Conservation (phyloP, 2,797 vertebrate species). For the Myiotriccus ornatus region DNA sequence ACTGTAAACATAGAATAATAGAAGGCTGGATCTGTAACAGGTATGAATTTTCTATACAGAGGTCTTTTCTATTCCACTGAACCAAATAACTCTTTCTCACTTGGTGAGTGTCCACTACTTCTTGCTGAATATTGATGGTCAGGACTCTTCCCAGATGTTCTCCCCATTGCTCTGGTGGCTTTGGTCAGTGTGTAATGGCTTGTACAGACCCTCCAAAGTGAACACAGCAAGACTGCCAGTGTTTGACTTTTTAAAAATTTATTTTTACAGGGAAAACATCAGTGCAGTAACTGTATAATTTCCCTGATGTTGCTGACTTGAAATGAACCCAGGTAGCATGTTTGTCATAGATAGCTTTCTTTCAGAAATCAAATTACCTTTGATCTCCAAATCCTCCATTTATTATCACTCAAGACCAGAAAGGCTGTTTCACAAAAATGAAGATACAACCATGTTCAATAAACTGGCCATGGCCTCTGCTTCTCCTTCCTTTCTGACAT, state of each 20-base stretch:
- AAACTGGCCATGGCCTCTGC: neutral
- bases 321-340: neutral
- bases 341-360: neutral
- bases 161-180: neutral
- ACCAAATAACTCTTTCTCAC: neutral
- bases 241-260: neutral
- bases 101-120: neutral
- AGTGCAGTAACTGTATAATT: neutral
- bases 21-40: neutral
- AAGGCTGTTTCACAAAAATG: neutral
- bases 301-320: neutral
- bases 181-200: neutral
- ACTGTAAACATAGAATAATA: neutral
- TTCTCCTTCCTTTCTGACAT: neutral
- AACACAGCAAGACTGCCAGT: neutral
- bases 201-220: neutral
- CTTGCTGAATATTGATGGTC: neutral
- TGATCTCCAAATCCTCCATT: neutral
- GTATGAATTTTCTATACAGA: neutral
- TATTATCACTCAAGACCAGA: neutral
- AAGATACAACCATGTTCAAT: neutral
- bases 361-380: slow-evolving; percentile 22
- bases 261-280: neutral
- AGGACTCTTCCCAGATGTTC: neutral
- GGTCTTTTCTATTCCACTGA: neutral